Evolutionary conservation across 2,888 invertebrate genomes (phyloP), one percentile per base, ranked within the genome.

Genomic region (Phragmatobia fuliginosa): DNA sequence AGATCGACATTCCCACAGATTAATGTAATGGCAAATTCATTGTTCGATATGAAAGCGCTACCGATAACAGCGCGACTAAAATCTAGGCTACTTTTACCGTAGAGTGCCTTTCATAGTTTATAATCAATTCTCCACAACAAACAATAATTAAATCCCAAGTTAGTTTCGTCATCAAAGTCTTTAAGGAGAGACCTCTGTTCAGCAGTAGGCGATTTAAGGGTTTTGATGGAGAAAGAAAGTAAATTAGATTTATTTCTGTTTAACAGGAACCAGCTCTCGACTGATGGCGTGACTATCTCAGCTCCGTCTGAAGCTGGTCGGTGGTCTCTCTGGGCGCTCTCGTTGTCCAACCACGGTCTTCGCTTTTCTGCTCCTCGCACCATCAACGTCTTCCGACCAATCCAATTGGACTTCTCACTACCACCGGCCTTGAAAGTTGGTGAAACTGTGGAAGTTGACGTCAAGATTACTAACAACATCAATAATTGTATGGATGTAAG

Each of bases 401-500:
- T 96, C 16, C 96, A 96, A 79, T 94, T 96, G 71, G 96, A 96
- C 87, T 96, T 96, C 85, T 90, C 95, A 0, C 89, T 96, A 8
- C 96, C 96, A 7, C 94, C 95, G 0, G 96, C 95, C 2, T 85
- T 96, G 81, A 95, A 96, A 77, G 96, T 96, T 16, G 96, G 96
- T 0, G 97, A 97, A 85, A 96, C 96, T 0, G 94, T 96, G 0
- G 96, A 97, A 85, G 96, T 96, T n/a, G 96, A 96, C 79, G 96
- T 97, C 77, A 96, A 96, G 88, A 96, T 97, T 71, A 96, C 96
- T 0, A 97, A 96, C 83, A 96, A 96, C 74, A 96, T 96, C 82
- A 96, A 96, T 84, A 96, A 96, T 72, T 97, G 97, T 88, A 96
- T 97, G 95, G 97, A 97, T 85, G 97, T 97, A 86, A 96, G 96